Evolutionary conservation across 2,797 vertebrate genomes (phyloP).

Genomic region (Sebastes vulpes): DNA sequence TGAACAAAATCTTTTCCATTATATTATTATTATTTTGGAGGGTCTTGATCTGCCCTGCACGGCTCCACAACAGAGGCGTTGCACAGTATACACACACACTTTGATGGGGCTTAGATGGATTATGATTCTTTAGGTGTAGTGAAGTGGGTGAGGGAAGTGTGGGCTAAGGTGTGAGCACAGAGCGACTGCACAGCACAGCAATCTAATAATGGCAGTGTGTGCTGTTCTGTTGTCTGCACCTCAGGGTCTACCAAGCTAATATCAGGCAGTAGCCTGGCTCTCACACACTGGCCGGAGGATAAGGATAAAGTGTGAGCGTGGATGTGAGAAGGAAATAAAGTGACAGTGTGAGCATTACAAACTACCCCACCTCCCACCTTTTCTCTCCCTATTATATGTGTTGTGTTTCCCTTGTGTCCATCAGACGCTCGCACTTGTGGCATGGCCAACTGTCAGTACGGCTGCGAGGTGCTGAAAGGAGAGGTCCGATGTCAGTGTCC

Average conservation of each 20-base stretch:
- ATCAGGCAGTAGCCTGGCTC: slow-evolving; percentile 43
- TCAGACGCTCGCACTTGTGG: slow-evolving; percentile 92
- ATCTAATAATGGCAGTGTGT: slow-evolving; percentile 78
- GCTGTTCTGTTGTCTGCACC: slow-evolving; percentile 58
- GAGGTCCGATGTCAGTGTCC: slow-evolving; percentile 96
- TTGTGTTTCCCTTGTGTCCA: slow-evolving; percentile 32
- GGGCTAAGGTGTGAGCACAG: slow-evolving; percentile 46
- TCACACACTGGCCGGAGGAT: slow-evolving; percentile 37
- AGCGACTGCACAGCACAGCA: slow-evolving; percentile 53
- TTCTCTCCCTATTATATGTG: slow-evolving; percentile 28
- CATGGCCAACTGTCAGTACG: slow-evolving; percentile 98
- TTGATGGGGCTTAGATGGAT: slow-evolving; percentile 41
- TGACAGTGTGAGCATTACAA: slow-evolving; percentile 6
- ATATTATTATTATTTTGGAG: slow-evolving; percentile 64
- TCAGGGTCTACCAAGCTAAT: slow-evolving; percentile 71
- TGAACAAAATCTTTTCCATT: slow-evolving; percentile 58
- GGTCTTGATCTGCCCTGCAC: slow-evolving; percentile 51
- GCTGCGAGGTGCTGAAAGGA: slow-evolving; percentile 95
- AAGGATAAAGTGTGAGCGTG: slow-evolving; percentile 13
- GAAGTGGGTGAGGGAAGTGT: slow-evolving; percentile 28
- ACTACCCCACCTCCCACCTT: background rate
- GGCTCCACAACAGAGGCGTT: slow-evolving; percentile 42
- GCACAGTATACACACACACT: slow-evolving; percentile 2
- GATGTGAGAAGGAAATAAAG: background rate
- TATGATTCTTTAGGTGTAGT: slow-evolving; percentile 36